Evolutionary conservation across 1,140 invertebrate genomes (phyloP), one percentile per base, ranked within the genome.

Genomic region (honey bee (Apis mellifera)): DNA sequence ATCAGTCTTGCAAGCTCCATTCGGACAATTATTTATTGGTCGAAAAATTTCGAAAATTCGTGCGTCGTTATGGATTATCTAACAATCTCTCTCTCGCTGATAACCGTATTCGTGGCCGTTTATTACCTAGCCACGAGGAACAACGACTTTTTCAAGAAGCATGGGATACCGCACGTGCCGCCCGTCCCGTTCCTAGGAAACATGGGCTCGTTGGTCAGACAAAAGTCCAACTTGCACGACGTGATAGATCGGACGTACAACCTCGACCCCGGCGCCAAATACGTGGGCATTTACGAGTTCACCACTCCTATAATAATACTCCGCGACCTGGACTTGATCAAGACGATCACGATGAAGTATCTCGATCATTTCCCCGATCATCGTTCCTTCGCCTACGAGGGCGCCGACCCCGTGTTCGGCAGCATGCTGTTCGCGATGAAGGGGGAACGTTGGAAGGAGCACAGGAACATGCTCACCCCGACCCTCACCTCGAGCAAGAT

Each of bases 281-380:
- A 92, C 57, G 73, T 92, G 23, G 91, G 90, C 0, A 80, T 85
- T 26, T 90, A 80, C 54, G 90, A 90, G 52, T 75, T 90, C 15
- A 64, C 52, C 52, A 75, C 85, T 64, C 92, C 94, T 0, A 1
- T 90, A 1, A 73, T 94, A 23, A 17, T 94, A 0, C 62, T 95
- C 0, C 86, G 90, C 2, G 93, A 95, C 82, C 81, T 84, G 0
- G 93, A 94, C 19, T 81, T 94, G 9, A 91, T 94, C 0, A 75
- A 94, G n/a, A 23, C 75, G 13, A 71, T 93, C 19, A 65, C 75
- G 0, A 74, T 92, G 0, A 93, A 92, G 78, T 84, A 90, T 17
- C 90, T 91, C 12, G 92, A 93, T 0, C 62, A 81, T 42, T 93
- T 95, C 32, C 48, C 84, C 0, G 88, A 95, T 70, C 94, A 94